Evolutionary conservation across 2,888 invertebrate species (phyloP).

Genomic region (Chorisops tibialis): DNA sequence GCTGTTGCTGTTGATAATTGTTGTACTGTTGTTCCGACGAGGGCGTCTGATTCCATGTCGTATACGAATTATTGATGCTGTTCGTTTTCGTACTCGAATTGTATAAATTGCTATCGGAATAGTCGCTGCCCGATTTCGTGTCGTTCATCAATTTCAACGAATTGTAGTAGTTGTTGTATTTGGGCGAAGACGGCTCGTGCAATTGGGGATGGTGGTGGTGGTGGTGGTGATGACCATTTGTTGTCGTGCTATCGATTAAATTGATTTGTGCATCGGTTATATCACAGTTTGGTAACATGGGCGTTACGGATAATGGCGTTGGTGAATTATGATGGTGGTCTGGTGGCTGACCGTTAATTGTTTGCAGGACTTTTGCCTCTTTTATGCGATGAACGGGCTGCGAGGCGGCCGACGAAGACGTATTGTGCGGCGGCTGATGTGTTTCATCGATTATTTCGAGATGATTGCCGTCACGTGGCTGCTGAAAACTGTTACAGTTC

Average conservation of each 20-base stretch:
- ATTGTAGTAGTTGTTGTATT: slow-evolving; percentile 12
- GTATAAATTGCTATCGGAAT: neutral
- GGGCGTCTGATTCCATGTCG: neutral
- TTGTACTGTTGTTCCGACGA: neutral
- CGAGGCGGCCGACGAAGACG: slow-evolving; percentile 24
- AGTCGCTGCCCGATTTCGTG: neutral
- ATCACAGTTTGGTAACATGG: slow-evolving; percentile 2
- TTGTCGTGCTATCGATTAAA: neutral
- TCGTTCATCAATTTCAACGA: neutral
- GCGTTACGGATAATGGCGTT: slow-evolving; percentile 1
- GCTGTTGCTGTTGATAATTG: slow-evolving; percentile 27
- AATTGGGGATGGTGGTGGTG: neutral
- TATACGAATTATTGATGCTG: neutral
- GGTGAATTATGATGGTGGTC: neutral
- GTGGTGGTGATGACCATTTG: neutral
- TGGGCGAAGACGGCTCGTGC: neutral
- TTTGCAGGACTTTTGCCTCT: slow-evolving; percentile 15
- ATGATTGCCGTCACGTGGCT: neutral
- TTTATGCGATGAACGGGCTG: slow-evolving; percentile 11
- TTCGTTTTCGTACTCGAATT: neutral
- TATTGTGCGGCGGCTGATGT: slow-evolving; percentile 16
- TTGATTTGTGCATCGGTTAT: slow-evolving; percentile 3
- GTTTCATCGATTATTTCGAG: neutral
- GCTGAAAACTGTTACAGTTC: no score
- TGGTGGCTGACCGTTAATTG: neutral